Conservation (phyloP, 2,888 invertebrate genomes). For the Mythimna lalbum region DNA sequence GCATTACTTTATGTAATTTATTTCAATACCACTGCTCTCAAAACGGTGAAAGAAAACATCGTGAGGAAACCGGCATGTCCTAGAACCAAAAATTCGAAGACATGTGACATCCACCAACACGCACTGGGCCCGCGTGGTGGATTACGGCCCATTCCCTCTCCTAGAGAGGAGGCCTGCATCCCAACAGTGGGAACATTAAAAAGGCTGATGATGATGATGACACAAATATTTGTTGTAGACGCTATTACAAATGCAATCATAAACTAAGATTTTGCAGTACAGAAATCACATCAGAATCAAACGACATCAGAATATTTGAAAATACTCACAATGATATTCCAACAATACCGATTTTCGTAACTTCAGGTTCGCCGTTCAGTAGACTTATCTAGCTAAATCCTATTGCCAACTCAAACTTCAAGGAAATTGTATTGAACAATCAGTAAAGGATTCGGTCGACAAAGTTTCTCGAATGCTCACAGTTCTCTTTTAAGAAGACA, state of each 20-base stretch:
- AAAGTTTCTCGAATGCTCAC: slow-evolving; percentile 33
- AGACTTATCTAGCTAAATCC: slow-evolving; percentile 42
- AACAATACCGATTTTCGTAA: slow-evolving; percentile 11
- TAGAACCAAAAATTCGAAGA: too few species aligned
- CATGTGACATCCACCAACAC: too few species aligned
- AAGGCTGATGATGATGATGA: too few species aligned
- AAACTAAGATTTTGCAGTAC: not conserved
- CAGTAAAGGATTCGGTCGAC: slow-evolving; percentile 38
- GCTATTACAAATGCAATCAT: not conserved
- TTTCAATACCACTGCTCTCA: too few species aligned
- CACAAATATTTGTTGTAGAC: not conserved
- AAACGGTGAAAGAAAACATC: too few species aligned
- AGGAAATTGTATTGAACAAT: slow-evolving; percentile 54
- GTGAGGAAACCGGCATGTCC: too few species aligned
- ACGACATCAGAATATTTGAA: not conserved
- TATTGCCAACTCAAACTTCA: slow-evolving; percentile 33
- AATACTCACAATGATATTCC: slow-evolving; percentile 1
- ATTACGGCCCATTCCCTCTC: too few species aligned
- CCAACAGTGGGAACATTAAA: too few species aligned
- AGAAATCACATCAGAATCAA: not conserved
- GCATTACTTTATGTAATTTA: too few species aligned
- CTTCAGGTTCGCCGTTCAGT: slow-evolving; percentile 11
- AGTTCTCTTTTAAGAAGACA: slow-evolving; percentile 35
- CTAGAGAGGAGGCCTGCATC: too few species aligned
- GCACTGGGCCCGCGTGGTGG: too few species aligned